Base-by-base conservation (phyloP, 2,888 invertebrate genomes). In the Heptascelio sp. region DNA sequence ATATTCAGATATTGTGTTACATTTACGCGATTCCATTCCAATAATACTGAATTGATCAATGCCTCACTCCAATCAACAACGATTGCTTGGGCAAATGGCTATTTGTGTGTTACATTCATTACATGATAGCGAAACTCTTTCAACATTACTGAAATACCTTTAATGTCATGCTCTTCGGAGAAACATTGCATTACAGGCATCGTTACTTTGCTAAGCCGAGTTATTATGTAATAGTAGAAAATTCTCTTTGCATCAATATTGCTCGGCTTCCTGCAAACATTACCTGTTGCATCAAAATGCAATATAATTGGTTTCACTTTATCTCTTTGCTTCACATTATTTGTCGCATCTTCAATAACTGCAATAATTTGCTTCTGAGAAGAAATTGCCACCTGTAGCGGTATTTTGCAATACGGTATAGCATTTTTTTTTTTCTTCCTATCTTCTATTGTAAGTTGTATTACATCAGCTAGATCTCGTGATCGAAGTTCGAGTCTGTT, bases 271-370 rank as follows among this genome's bases (percentile, higher is more conserved):
- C n/a, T n/a, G n/a, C n/a, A n/a, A n/a, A n/a, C n/a, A n/a, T n/a
- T n/a, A n/a, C n/a, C n/a, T n/a, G n/a, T n/a, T n/a, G n/a, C n/a
- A n/a, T n/a, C n/a, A n/a, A n/a, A n/a, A n/a, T n/a, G n/a, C n/a
- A n/a, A n/a, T n/a, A n/a, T n/a, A n/a, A n/a, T n/a, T n/a, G n/a
- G n/a, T n/a, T n/a, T n/a, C n/a, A n/a, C n/a, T n/a, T 30, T 11
- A 13, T 34, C 0, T 85, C 86, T 73, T 70, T 68, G 19, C 85
- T 73, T 2, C 55, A 72, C 13, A 80, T 75, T 59, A 19, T 84
- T 72, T 0, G 86, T 80, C 1, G 86, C 77, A 80, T 86, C 84
- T 15, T 53, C 46, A n/a, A n/a, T n/a, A n/a, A n/a, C n/a, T n/a
- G n/a, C n/a, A n/a, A n/a, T n/a, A n/a, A n/a, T n/a, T n/a, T n/a